Conservation (phyloP, 2,113 vertebrate species). For the Cairina moschata region DNA sequence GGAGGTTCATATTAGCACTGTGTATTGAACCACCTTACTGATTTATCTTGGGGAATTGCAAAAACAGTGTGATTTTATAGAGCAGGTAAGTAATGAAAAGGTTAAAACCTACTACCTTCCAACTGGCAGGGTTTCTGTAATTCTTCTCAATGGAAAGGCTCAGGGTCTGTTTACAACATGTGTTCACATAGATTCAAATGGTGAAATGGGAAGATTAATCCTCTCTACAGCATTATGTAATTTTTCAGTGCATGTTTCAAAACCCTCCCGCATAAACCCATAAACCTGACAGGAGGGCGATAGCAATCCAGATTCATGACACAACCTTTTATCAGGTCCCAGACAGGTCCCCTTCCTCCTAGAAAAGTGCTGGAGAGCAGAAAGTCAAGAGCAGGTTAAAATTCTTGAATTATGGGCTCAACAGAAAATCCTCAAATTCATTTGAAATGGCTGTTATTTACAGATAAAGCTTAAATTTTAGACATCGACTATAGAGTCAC, state of each 20-base stretch:
- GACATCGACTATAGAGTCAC: background rate
- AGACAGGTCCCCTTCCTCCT: background rate
- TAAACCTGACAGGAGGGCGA: background rate
- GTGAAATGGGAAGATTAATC: conserved; percentile 19
- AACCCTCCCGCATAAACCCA: background rate
- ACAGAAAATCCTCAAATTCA: background rate
- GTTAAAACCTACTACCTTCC: background rate
- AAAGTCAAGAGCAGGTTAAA: background rate
- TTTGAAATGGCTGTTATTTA: background rate
- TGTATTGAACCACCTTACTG: background rate
- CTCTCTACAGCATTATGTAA: background rate
- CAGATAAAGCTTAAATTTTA: background rate
- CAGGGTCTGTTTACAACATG: background rate
- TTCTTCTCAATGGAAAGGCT: background rate
- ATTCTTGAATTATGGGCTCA: background rate
- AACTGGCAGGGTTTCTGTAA: background rate
- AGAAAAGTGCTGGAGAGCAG: background rate
- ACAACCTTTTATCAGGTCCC: background rate
- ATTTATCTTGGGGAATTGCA: background rate
- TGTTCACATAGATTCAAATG: background rate
- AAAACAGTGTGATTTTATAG: background rate
- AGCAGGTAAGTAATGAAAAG: background rate
- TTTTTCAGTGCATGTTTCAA: background rate
- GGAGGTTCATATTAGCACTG: background rate
- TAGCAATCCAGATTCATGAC: background rate